Evolutionary conservation across 1,140 invertebrate genomes (phyloP), one percentile per base, ranked within the genome.

Genomic region (Brachionus calyciflorus): DNA sequence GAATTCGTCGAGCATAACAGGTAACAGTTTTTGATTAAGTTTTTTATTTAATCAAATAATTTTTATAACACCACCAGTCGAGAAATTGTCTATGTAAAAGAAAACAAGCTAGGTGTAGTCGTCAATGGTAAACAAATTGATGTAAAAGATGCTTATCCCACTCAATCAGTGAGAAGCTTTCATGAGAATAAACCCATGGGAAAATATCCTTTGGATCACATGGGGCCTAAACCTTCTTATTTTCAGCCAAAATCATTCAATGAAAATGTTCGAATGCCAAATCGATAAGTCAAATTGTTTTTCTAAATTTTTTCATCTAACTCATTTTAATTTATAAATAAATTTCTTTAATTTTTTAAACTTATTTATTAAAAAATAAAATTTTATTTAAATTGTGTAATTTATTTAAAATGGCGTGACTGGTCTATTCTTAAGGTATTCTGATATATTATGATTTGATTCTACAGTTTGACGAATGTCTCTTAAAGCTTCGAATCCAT

Each of bases 401-500:
- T 28, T 6, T 1, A 17, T 17, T 48, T 55, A 73, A 73, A 73
- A 73, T 40, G 69, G 69, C 12, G 69, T 73, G 5, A 49, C 69
- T 19, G 69, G 69, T 30, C 69, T 30, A 40, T 73, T 73, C 21
- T 73, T 73, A 4, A 73, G 30, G 49, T 73, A 73, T 55, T 73
- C 24, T 24, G 69, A 17, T 26, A 73, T 12, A 33, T 40, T 49
- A 49, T 73, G 28, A 55, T 73, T 73, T 3, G 46, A 40, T 37
- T 73, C 69, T 2, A 73, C 69, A 21, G 46, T 48, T 6, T 37
- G 7, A 49, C 69, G 33, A 40, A 73, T 55, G 17, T 48, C 17
- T 73, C n/a, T 73, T 19, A 73, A 28, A 14, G 30, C 41, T 37
- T 73, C 21, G 28, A 73, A 73, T 26, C 33, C 17, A 51, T 73